A percentile compares a stretch with the other conserved stretches of the same genome.
Evolutionary conservation across 2,113 vertebrate species (phyloP).

Genomic region (Scomber japonicus): DNA sequence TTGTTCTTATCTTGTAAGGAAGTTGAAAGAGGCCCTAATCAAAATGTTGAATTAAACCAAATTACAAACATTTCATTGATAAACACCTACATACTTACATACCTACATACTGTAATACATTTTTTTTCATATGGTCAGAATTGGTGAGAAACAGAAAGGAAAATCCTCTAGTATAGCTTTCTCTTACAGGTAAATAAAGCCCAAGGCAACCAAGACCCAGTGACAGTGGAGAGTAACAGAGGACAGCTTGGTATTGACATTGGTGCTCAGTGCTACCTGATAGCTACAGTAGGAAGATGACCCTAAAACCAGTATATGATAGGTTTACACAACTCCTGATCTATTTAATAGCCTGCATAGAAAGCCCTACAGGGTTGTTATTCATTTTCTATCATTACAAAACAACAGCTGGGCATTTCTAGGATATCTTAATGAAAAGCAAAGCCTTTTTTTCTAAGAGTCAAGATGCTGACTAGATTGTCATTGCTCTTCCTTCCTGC

Average conservation of each 20-base stretch:
- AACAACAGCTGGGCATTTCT: neutral
- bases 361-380: neutral
- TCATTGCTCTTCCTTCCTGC: neutral
- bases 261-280: conserved; percentile 59
- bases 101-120: neutral
- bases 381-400: neutral
- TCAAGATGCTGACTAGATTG: neutral
- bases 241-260: conserved; percentile 31
- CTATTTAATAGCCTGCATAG: conserved; percentile 44
- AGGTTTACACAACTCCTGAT: conserved; percentile 47
- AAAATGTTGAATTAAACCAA: neutral
- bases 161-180: neutral
- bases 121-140: neutral
- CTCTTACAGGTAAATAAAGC: neutral
- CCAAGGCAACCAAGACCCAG: neutral
- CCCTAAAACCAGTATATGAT: conserved; percentile 42
- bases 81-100: neutral
- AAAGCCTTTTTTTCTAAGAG: neutral
- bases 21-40: neutral
- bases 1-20: neutral
- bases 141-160: neutral
- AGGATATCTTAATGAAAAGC: too few species aligned
- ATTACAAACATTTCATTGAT: neutral
- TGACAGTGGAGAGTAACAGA: conserved; percentile 30
- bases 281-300: conserved; percentile 46